Conservation (phyloP, 2,888 invertebrate genomes). For the Metallyticus violacea region DNA sequence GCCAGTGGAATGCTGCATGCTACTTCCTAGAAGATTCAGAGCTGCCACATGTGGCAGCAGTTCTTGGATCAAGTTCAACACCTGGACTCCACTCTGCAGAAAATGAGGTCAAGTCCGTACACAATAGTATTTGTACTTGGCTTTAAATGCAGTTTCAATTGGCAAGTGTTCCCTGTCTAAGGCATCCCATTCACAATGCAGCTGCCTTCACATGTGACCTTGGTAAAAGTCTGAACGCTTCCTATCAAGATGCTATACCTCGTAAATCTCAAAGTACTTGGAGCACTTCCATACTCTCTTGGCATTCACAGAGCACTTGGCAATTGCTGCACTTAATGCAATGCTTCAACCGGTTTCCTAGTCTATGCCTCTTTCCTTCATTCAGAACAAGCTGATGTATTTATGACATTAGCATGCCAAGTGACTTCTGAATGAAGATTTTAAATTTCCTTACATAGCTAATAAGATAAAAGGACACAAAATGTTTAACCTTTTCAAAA, state of each 20-base stretch:
- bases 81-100: constrained; percentile 75
- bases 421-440: too few relatives aligned
- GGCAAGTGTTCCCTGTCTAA: neutral
- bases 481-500: too few relatives aligned
- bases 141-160: neutral
- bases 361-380: neutral
- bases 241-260: neutral
- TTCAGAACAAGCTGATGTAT: neutral
- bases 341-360: neutral
- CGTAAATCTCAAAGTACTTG: neutral
- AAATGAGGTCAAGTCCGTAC: constrained; percentile 23
- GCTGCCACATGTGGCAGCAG: constrained; percentile 85
- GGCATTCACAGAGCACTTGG: neutral
- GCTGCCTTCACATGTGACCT: neutral
- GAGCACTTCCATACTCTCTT: neutral
- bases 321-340: neutral
- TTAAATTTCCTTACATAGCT: too few relatives aligned
- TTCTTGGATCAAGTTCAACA: constrained; percentile 81
- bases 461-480: too few relatives aligned
- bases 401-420: too few relatives aligned
- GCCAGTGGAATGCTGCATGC: constrained; percentile 46
- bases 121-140: constrained; percentile 17
- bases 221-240: neutral
- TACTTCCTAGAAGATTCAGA: constrained; percentile 62
- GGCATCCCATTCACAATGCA: neutral